Evolutionary conservation across 2,888 invertebrate species (phyloP).

Genomic region (Lepas anatifera): DNA sequence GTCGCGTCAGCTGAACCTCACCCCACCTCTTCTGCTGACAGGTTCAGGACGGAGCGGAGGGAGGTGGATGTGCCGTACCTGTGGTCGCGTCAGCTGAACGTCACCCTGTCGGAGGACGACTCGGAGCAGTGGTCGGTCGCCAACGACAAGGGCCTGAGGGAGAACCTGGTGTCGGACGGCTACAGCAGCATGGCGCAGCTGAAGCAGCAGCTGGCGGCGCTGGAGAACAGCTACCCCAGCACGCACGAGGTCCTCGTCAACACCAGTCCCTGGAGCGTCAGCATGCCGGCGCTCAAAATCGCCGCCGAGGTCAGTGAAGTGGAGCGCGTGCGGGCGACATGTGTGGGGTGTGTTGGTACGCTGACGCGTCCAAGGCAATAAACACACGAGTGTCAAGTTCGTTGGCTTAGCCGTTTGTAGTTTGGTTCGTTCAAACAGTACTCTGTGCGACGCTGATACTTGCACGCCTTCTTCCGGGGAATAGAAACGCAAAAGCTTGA

Average conservation of each 20-base stretch:
- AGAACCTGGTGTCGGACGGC: constrained; percentile 41
- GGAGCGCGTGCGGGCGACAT: no score
- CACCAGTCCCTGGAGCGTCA: constrained; percentile 50
- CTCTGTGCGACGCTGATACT: no score
- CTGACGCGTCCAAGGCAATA: no score
- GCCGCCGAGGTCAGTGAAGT: constrained; percentile 30
- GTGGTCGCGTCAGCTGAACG: constrained; percentile 48
- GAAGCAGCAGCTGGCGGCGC: constrained; percentile 47
- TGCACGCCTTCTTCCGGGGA: no score
- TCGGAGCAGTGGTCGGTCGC: constrained; percentile 56
- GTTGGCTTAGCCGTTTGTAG: no score
- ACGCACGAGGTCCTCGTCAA: constrained; percentile 58
- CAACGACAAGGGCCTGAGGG: constrained; percentile 34
- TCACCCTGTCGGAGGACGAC: constrained; percentile 67
- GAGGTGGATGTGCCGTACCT: constrained; percentile 45
- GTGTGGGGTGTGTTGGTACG: no score
- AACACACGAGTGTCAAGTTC: no score
- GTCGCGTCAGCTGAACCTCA: constrained; percentile 54
- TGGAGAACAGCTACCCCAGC: constrained; percentile 53
- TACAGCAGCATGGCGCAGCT: constrained; percentile 49
- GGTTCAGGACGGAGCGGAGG: constrained; percentile 50
- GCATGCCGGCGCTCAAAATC: constrained; percentile 56
- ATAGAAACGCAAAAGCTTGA: no score
- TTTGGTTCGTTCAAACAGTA: no score
- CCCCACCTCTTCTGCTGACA: constrained; percentile 37